Percentiles rank a stretch among this genome's conserved stretches.
phyloP scores from a whole-genome alignment of 2,888 invertebrate species.

The Gari tellinella region DNA sequence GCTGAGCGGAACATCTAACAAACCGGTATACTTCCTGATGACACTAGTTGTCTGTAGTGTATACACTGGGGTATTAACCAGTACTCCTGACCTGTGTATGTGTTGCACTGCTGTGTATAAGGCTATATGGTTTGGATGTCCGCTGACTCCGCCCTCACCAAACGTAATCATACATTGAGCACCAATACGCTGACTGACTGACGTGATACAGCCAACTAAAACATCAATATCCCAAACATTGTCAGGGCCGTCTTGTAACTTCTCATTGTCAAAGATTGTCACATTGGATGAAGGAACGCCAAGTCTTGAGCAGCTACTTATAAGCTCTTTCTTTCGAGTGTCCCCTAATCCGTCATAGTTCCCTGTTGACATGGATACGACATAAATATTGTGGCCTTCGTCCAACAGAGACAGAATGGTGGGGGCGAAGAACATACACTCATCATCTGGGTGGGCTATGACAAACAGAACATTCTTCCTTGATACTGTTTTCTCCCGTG shows the following conservation, averaged over 20 bases:
- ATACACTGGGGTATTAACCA: constrained; percentile 86
- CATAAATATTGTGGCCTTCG: constrained; percentile 89
- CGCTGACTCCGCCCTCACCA: constrained; percentile 96
- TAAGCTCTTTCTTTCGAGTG: constrained; percentile 91
- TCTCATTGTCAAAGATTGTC: constrained; percentile 50
- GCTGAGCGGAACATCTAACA: constrained; percentile 91
- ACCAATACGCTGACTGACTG: constrained; percentile 88
- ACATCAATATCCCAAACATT: constrained; percentile 90
- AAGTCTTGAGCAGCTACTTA: constrained; percentile 91
- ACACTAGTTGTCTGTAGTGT: constrained; percentile 94
- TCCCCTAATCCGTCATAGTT: constrained; percentile 88
- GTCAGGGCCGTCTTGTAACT: constrained; percentile 86
- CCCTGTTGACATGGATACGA: constrained; percentile 92
- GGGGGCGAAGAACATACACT: constrained; percentile 99
- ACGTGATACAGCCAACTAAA: constrained; percentile 88
- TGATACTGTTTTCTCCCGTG: constrained; percentile 15
- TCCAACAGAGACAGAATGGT: constrained; percentile 82
- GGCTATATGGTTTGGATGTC: constrained; percentile 94
- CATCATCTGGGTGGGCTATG: constrained; percentile 98
- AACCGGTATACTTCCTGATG: constrained; percentile 91
- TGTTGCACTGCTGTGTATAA: constrained; percentile 78
- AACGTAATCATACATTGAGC: constrained; percentile 89
- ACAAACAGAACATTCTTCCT: constrained; percentile 89
- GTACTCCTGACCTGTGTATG: constrained; percentile 16
- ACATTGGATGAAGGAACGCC: constrained; percentile 85